Evolutionary conservation across 2,888 invertebrate genomes (phyloP).

Genomic region (Lacanobia wlatinum): DNA sequence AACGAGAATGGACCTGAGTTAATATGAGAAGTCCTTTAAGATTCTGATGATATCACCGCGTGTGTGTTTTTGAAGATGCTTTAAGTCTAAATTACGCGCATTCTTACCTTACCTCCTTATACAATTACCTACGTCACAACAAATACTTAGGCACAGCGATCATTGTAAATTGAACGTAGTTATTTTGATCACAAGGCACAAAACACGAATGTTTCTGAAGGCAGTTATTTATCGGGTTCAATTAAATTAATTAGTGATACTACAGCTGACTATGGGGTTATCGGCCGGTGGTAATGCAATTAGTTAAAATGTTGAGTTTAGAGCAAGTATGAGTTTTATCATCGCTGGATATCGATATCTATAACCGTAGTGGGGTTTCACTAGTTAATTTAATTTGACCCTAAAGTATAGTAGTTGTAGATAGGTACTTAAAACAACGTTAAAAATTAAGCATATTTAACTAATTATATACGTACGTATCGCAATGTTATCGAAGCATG

Average conservation of each 20-base stretch:
- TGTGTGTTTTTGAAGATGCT: slow-evolving; percentile 1
- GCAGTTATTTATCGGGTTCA: not conserved
- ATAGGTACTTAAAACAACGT: too few species aligned
- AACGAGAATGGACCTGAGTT: too few species aligned
- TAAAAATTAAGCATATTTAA: slow-evolving; percentile 1
- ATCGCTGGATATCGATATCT: not conserved
- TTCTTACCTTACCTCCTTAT: not conserved
- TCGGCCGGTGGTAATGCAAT: not conserved
- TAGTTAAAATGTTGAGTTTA: not conserved
- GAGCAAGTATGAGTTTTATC: not conserved
- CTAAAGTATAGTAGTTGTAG: not conserved
- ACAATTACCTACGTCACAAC: slow-evolving; percentile 3
- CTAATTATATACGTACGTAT: slow-evolving; percentile 24
- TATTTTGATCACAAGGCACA: slow-evolving; percentile 21
- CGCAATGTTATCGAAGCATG: slow-evolving; percentile 26
- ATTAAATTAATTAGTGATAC: not conserved
- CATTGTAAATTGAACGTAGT: not conserved
- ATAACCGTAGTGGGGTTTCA: not conserved
- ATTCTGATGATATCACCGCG: slow-evolving; percentile 18
- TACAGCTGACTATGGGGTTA: not conserved
- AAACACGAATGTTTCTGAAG: slow-evolving; percentile 24
- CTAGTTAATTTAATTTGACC: not conserved
- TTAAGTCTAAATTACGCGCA: slow-evolving; percentile 3
- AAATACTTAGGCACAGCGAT: slow-evolving; percentile 17
- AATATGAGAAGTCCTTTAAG: too few species aligned